phyloP scores from a whole-genome alignment of 2,888 invertebrate species.

The Monoplex corrugatus region DNA sequence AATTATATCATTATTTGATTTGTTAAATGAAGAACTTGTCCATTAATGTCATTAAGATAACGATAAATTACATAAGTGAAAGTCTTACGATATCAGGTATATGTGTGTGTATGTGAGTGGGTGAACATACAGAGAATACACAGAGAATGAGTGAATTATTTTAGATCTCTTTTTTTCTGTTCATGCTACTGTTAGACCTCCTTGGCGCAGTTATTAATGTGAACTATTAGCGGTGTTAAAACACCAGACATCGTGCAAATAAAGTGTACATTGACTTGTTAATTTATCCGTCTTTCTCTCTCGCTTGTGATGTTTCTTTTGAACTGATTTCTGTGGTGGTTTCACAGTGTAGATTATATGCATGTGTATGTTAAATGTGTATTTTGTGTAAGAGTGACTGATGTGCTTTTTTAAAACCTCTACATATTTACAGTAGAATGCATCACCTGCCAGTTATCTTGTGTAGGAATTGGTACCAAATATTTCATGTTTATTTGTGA shows the following conservation, averaged over 20 bases:
- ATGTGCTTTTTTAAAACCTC: background rate
- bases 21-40: no score
- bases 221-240: no score
- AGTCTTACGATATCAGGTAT: no score
- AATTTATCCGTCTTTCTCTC: constrained; percentile 28
- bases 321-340: constrained; percentile 12
- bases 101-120: background rate
- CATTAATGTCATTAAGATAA: no score
- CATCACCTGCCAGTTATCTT: no score
- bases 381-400: background rate
- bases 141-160: no score
- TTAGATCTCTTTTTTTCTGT: no score
- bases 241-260: background rate
- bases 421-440: background rate
- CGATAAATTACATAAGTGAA: no score
- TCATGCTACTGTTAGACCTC: no score
- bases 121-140: no score
- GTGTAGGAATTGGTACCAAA: constrained; percentile 26
- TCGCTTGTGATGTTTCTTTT: background rate
- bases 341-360: background rate
- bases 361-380: background rate
- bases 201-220: no score
- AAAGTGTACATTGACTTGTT: constrained; percentile 6
- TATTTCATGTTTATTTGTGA: background rate
- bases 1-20: no score